Percentiles rank a stretch among this genome's conserved stretches.
Evolutionary conservation across 92 coral and sea anemone species (phyloP).

Genomic region (Palythoa grandiflora): DNA sequence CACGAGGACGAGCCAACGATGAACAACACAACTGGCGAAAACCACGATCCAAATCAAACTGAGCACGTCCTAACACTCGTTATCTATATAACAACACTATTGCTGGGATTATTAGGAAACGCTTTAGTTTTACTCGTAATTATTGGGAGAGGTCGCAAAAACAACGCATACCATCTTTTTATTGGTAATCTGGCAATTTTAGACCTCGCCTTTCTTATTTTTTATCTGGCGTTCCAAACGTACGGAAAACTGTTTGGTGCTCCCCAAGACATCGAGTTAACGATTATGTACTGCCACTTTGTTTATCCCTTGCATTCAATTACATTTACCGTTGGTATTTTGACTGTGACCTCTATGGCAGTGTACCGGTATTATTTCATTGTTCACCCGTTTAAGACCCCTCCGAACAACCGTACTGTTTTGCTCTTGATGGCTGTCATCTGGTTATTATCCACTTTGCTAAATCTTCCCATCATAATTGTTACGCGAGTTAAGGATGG

Average conservation of each 20-base stretch:
- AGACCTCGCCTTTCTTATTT: conserved; percentile 14
- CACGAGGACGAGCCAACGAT: neutral
- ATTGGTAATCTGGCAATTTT: conserved; percentile 38
- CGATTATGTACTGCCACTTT: conserved; percentile 1
- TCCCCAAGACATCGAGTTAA: neutral
- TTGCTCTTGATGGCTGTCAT: neutral
- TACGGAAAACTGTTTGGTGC: conserved; percentile 15
- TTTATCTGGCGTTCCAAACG: neutral
- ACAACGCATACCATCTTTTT: conserved; percentile 11
- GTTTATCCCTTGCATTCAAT: conserved; percentile 20
- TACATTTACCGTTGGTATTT: conserved; percentile 25
- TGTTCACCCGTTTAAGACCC: conserved; percentile 16
- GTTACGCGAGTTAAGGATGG: neutral
- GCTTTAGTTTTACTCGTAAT: conserved; percentile 25
- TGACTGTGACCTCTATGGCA: conserved; percentile 28
- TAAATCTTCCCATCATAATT: neutral
- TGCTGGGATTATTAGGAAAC: conserved; percentile 22
- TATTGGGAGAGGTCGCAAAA: conserved; percentile 2
- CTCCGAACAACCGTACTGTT: conserved; percentile 14
- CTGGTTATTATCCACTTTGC: neutral
- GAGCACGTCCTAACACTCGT: neutral
- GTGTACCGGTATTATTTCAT: conserved; percentile 34
- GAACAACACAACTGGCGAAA: conserved; percentile 32
- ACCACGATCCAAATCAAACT: neutral
- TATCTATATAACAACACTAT: neutral